phyloP scores from a whole-genome alignment of 2,888 invertebrate species.

The Prosapia bicincta region DNA sequence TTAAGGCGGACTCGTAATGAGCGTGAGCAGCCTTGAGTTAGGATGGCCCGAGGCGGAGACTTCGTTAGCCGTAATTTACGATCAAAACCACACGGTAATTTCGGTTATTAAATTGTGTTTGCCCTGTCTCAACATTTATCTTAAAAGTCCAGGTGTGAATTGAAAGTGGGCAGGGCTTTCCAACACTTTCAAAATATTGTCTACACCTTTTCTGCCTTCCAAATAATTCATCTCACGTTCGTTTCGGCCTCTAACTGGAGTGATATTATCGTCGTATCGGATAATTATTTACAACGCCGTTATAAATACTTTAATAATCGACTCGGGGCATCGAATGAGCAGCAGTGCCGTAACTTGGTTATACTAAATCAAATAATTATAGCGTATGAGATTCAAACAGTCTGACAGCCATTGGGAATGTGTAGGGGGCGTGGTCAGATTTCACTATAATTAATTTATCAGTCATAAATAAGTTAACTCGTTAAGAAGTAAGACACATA shows the following conservation, averaged over 20 bases:
- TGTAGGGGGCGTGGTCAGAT: not conserved
- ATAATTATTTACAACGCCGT: not conserved
- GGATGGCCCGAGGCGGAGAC: not conserved
- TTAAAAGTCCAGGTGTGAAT: conserved; percentile 25
- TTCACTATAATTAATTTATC: not conserved
- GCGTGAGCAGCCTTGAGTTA: not conserved
- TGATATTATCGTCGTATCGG: not conserved
- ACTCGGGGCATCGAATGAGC: not conserved
- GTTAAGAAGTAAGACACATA: conserved; percentile 15
- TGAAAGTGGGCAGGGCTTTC: conserved; percentile 22
- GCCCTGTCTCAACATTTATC: conserved; percentile 24
- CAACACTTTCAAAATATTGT: not conserved
- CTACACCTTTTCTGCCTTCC: not conserved
- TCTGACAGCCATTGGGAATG: not conserved
- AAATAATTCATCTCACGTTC: not conserved
- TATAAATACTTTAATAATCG: not conserved
- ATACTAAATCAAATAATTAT: not conserved
- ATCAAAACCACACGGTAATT: conserved; percentile 20
- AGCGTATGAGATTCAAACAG: not conserved
- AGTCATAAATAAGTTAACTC: conserved; percentile 2
- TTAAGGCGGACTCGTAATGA: not conserved
- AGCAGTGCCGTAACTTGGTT: not conserved
- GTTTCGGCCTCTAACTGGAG: not conserved
- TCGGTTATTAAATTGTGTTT: conserved; percentile 28
- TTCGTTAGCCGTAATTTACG: conserved; percentile 26